A percentile compares a stretch with the other conserved stretches of the same genome.
Conservation (phyloP, 2,888 invertebrate genomes). For the Polydrusus tereticollis region DNA sequence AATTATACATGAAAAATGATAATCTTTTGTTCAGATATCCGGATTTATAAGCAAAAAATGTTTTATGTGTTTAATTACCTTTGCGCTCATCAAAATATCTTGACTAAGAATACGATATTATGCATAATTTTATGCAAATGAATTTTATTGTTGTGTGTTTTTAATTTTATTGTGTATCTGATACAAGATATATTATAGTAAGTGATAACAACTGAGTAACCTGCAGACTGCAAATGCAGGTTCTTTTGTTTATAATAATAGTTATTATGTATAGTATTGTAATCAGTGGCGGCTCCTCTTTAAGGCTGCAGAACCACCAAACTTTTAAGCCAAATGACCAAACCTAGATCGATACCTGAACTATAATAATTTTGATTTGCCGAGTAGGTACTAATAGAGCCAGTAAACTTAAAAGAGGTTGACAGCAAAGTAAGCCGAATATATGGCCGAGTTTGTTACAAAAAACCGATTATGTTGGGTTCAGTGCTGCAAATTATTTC, state of each 20-base stretch:
- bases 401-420: too few species aligned
- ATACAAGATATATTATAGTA: background rate
- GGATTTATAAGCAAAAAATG: slow-evolving; percentile 4
- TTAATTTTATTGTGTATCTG: background rate
- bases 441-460: too few species aligned
- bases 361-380: too few species aligned
- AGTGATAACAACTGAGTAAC: background rate
- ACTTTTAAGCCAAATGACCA: too few species aligned
- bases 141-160: background rate
- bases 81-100: background rate
- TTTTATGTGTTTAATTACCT: slow-evolving; percentile 9
- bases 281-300: too few species aligned
- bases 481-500: too few species aligned
- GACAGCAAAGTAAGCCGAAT: too few species aligned
- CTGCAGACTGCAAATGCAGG: background rate
- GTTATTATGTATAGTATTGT: too few species aligned
- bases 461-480: too few species aligned
- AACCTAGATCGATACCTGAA: too few species aligned
- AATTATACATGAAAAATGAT: background rate
- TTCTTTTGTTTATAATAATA: background rate
- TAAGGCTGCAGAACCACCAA: too few species aligned
- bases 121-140: slow-evolving; percentile 9
- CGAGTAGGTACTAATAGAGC: too few species aligned
- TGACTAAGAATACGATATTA: background rate
- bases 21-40: background rate